A percentile compares a stretch with the other conserved stretches of the same genome.
Evolutionary conservation across 2,113 vertebrate genomes (phyloP).

Genomic region (Spermophilus dauricus): DNA sequence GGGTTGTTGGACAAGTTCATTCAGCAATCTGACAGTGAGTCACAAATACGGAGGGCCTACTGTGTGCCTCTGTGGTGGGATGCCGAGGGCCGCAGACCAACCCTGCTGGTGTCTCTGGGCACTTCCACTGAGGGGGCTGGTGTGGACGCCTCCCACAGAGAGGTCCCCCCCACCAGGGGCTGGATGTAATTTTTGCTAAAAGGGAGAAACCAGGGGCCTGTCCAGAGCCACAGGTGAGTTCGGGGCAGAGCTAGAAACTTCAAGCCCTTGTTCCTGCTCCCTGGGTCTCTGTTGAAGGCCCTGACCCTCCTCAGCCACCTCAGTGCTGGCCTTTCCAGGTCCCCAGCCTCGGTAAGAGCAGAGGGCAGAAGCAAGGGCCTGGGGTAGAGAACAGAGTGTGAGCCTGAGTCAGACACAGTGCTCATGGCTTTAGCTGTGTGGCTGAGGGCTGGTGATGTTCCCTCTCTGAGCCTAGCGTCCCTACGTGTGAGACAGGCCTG

Average conservation of each 20-base stretch:
- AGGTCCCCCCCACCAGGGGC: too few relatives aligned
- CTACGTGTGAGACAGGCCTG: background rate
- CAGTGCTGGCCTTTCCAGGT: background rate
- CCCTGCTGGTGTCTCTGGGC: background rate
- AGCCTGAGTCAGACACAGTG: background rate
- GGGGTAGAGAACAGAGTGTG: background rate
- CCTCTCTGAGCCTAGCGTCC: constrained; percentile 33
- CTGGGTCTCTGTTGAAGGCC: background rate
- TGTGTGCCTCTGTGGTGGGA: background rate
- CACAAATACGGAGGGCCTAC: background rate
- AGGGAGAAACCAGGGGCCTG: background rate
- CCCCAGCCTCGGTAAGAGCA: background rate
- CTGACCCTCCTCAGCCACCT: background rate
- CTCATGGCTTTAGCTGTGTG: background rate
- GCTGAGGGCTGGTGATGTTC: background rate
- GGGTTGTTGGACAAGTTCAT: background rate
- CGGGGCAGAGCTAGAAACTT: background rate
- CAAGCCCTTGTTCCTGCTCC: background rate
- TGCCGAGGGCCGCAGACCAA: background rate
- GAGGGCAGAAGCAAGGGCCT: background rate
- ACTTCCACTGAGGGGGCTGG: fast-evolving
- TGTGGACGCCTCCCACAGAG: fast-evolving
- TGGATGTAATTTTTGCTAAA: background rate
- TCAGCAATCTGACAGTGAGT: background rate
- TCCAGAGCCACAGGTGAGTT: background rate